phyloP scores from a whole-genome alignment of 2,113 vertebrate species.

The Proteles cristata region DNA sequence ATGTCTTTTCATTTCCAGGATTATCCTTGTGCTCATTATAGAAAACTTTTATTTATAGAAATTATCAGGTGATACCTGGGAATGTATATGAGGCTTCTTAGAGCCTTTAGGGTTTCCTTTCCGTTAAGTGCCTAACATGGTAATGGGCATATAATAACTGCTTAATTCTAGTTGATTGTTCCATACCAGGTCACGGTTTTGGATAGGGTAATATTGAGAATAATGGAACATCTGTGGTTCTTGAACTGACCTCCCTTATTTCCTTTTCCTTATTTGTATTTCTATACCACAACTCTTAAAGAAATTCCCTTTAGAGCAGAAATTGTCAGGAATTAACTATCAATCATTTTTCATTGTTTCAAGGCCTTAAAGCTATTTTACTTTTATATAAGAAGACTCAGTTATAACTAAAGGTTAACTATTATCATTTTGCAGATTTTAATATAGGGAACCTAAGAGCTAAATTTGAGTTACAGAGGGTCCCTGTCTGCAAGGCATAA shows the following conservation, averaged over 20 bases:
- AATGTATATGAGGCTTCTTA: not conserved
- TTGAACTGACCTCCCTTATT: not conserved
- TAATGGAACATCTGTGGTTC: not conserved
- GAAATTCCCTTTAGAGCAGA: not conserved
- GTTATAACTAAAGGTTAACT: not conserved
- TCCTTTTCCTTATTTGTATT: not conserved
- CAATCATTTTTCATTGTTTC: not conserved
- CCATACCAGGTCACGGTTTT: not conserved
- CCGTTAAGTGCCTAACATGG: not conserved
- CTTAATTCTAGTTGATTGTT: not conserved
- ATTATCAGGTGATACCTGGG: not conserved
- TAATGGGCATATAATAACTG: not conserved
- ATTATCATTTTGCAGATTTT: not conserved
- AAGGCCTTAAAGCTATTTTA: not conserved
- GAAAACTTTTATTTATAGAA: not conserved
- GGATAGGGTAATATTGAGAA: not conserved
- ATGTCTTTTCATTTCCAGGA: not conserved
- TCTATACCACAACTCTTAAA: not conserved
- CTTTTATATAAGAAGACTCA: not conserved
- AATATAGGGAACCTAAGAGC: not conserved
- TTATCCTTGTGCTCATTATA: not conserved
- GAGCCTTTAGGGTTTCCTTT: not conserved
- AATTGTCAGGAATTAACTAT: not conserved
- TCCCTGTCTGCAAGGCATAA: not conserved
- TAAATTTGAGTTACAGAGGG: not conserved